phyloP scores from a whole-genome alignment of 2,797 vertebrate genomes.

The Hozukius guyotensis region DNA sequence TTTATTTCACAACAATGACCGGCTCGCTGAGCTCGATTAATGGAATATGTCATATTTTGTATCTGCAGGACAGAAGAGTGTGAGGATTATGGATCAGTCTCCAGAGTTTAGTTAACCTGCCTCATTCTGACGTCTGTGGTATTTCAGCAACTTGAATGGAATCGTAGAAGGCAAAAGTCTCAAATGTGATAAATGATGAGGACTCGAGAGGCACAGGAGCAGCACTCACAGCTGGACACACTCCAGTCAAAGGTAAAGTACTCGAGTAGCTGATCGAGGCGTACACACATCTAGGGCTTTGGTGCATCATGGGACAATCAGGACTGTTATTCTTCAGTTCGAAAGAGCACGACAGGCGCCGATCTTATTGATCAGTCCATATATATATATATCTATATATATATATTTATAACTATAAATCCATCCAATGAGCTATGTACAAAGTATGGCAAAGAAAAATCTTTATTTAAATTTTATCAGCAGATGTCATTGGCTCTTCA shows the following conservation, averaged over 20 bases:
- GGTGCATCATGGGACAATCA: conserved; percentile 75
- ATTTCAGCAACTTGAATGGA: neutral
- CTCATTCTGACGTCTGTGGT: neutral
- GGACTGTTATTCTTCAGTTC: conserved; percentile 51
- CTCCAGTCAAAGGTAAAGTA: conserved; percentile 55
- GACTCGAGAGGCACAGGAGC: conserved; percentile 20
- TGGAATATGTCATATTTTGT: neutral
- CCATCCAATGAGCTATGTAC: conserved; percentile 75
- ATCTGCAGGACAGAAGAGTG: neutral
- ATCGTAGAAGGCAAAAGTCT: conserved; percentile 7
- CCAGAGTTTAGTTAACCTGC: neutral
- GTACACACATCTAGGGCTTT: conserved; percentile 65
- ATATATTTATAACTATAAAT: conserved; percentile 72
- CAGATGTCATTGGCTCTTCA: conserved; percentile 60
- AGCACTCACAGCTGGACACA: conserved; percentile 33
- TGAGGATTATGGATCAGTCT: neutral
- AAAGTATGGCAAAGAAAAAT: conserved; percentile 73
- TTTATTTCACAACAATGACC: no score
- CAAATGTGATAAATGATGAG: conserved; percentile 5
- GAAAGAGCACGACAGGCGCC: conserved; percentile 26
- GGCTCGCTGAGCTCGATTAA: neutral
- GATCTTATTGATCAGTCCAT: conserved; percentile 58
- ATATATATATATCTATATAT: conserved; percentile 62
- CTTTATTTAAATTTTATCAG: conserved; percentile 60
- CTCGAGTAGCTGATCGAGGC: conserved; percentile 47